Base-by-base conservation (phyloP, 2,888 invertebrate species). In the Blomia tropicalis region DNA sequence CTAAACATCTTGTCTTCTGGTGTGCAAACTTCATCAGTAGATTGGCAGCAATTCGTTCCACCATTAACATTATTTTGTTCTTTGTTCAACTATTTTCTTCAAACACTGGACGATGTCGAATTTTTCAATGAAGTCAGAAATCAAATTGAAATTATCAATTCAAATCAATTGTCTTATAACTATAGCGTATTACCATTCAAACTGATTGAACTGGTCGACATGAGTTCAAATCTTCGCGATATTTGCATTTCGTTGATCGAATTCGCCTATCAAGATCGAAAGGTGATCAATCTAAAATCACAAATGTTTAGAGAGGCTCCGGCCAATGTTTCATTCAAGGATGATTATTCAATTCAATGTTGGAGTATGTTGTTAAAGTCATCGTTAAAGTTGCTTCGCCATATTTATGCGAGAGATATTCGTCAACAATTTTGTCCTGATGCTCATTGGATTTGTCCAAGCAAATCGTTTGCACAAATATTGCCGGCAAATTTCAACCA, bases 91-190 rank as follows among this genome's bases (percentile, higher is more conserved):
- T 77, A 87, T 43, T 77, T 87, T 2, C 79, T 90, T 58, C 83
- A 85, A 0, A 88, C 89, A 0, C 73, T 90, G 30, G 87, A 90
- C 70, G 90, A 90, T 71, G 82, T 83, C 0, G 90, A 90, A 74
- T 88, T 90, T 73, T 83, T 82, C 58, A 69, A 69, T 27, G 76
- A 69, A 53, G 27, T 31, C 14, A 22, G 60, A 25, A 87, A 89
- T 70, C 89, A 90, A 71, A 82, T 83, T 0, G 90, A 90, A 74
- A 87, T 90, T 73, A 83, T 82, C 53, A 59, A 60, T 43, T 54
- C 32, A 22, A 27, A 36, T 14, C 41, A 59, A 7, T 25, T 58
- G 3, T 5, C 11, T 0, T 19, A 43, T 19, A 25, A n/a, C 7
- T 58, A 36, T 27, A 47, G 54, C n/a, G 43, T 75, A 7, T 80